Percentiles rank a stretch among this genome's conserved stretches.
Evolutionary conservation across 2,797 vertebrate genomes (phyloP).

Genomic region (Pipistrellus pipistrellus): DNA sequence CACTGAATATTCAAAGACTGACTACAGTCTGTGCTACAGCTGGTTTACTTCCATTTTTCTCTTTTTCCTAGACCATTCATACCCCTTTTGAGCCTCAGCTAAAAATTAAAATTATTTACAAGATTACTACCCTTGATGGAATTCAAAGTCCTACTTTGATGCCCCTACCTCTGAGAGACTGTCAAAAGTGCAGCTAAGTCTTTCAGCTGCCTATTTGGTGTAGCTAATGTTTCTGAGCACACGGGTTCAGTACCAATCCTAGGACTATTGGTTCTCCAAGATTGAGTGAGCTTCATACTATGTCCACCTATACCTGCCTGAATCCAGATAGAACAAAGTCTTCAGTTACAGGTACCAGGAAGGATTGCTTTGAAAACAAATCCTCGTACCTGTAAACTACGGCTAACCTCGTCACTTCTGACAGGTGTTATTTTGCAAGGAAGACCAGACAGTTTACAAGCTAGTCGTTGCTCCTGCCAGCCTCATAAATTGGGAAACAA

Average conservation of each 20-base stretch:
- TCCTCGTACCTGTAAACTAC: not conserved
- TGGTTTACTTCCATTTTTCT: not conserved
- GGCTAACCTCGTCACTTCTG: not conserved
- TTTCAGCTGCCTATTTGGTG: not conserved
- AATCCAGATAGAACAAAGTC: not conserved
- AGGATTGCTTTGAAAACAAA: constrained; percentile 3
- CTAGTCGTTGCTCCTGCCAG: not conserved
- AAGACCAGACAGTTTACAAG: constrained; percentile 16
- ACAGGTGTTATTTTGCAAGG: not conserved
- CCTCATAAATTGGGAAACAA: constrained; percentile 19
- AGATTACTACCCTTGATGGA: not conserved
- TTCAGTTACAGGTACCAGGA: not conserved
- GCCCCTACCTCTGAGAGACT: not conserved
- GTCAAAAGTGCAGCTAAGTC: not conserved
- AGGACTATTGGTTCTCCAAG: not conserved
- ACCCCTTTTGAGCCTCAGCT: not conserved
- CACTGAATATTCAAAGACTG: not conserved
- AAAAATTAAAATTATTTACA: not conserved
- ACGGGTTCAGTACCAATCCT: not conserved
- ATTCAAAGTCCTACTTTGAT: not conserved
- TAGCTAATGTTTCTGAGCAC: not conserved
- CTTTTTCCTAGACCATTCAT: not conserved
- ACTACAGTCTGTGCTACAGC: not conserved
- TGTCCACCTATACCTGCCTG: too few species aligned
- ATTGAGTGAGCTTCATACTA: not conserved